These are phyloP conservation scores for Penaeus indicus DNA, from an alignment of 1,140 invertebrate species.

Conservation along the genomic window DNA sequence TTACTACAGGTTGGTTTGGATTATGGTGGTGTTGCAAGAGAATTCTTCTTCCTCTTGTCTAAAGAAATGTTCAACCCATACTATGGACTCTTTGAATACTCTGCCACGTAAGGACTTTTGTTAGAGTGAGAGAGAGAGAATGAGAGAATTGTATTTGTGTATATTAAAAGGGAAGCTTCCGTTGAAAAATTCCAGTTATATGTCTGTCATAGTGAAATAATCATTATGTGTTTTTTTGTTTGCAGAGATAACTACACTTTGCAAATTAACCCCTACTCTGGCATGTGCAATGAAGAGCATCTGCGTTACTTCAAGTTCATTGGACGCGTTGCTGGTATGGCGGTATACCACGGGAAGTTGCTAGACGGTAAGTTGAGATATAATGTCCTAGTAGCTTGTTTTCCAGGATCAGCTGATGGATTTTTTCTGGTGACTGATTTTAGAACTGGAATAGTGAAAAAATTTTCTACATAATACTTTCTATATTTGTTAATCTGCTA, in stretches of 20 bases:
- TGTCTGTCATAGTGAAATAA: too few relatives aligned
- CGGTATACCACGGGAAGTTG: constrained; percentile 97
- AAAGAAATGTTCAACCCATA: constrained; percentile 99
- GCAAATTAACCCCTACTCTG: constrained; percentile 98
- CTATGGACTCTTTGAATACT: constrained; percentile 99
- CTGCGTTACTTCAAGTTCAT: constrained; percentile 99
- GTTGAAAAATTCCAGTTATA: too few relatives aligned
- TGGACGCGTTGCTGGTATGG: constrained; percentile 97
- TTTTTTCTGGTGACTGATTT: too few relatives aligned
- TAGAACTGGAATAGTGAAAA: too few relatives aligned
- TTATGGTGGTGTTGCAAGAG: constrained; percentile 95
- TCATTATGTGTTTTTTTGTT: constrained; percentile 45
- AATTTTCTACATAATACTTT: too few relatives aligned
- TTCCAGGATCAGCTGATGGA: not conserved
- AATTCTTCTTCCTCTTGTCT: constrained; percentile 98
- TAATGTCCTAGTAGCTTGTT: constrained; percentile 13
- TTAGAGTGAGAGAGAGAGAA: too few relatives aligned
- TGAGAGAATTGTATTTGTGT: too few relatives aligned
- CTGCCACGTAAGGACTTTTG: constrained; percentile 84
- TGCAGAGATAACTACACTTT: constrained; percentile 96
- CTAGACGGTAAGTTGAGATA: constrained; percentile 83
- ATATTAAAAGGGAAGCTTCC: too few relatives aligned
- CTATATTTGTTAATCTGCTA: not conserved
- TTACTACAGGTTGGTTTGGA: constrained; percentile 84
- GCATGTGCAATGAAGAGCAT: constrained; percentile 97